Percentiles rank a stretch among this genome's conserved stretches.
phyloP scores from a whole-genome alignment of 1,140 invertebrate species.

The Leptopilina boulardi region DNA sequence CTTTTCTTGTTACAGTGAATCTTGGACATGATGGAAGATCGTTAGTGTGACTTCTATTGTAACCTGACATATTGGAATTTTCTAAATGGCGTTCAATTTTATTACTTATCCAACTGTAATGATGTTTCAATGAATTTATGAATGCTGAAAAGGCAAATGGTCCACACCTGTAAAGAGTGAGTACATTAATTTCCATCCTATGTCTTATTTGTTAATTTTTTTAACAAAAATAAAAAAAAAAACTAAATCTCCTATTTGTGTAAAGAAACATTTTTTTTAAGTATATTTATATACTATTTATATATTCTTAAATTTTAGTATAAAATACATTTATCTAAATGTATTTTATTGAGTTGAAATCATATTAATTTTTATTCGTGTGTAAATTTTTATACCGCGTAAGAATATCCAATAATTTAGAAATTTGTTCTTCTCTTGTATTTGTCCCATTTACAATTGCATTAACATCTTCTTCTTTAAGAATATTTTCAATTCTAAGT shows the following conservation, averaged over 20 bases:
- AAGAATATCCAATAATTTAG: slow-evolving; percentile 64
- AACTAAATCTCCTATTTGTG: no score
- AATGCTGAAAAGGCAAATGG: slow-evolving; percentile 65
- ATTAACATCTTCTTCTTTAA: slow-evolving; percentile 62
- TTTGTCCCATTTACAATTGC: slow-evolving; percentile 54
- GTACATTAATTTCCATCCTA: slow-evolving; percentile 35
- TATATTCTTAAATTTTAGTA: no score
- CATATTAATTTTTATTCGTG: slow-evolving; percentile 13
- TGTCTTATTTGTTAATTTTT: slow-evolving; percentile 7
- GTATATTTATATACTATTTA: no score
- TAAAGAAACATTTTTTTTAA: no score
- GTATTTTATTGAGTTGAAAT: slow-evolving; percentile 8
- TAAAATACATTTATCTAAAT: slow-evolving; percentile 20
- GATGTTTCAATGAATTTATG: slow-evolving; percentile 62
- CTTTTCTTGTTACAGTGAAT: slow-evolving; percentile 64
- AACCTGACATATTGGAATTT: slow-evolving; percentile 33
- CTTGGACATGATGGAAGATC: slow-evolving; percentile 69
- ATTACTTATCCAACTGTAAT: slow-evolving; percentile 68
- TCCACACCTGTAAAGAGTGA: slow-evolving; percentile 60
- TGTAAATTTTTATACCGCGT: slow-evolving; percentile 57
- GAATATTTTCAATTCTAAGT: slow-evolving; percentile 59
- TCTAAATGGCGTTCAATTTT: slow-evolving; percentile 61
- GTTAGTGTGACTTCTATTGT: slow-evolving; percentile 44
- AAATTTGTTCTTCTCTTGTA: slow-evolving; percentile 54
- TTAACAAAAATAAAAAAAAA: not conserved